Base-by-base conservation (phyloP, 64 coral and sea anemone species). In the Astreopora myriophthalma region DNA sequence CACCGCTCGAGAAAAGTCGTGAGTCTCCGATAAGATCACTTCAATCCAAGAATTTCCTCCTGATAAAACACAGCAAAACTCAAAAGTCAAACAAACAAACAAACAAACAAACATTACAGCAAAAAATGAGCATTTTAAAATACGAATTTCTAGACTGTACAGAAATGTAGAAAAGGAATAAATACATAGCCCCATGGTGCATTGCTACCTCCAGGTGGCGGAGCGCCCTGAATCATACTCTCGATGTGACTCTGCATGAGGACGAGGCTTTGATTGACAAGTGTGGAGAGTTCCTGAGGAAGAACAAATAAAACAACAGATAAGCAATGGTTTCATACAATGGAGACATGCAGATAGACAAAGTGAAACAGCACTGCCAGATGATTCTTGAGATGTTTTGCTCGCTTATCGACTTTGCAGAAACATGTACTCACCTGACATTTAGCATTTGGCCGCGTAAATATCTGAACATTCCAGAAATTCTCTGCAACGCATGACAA, bases 1-100 rank as follows among this genome's bases (percentile, higher is more conserved):
- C 3, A 91, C 87, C 8, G 94, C 90, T 75, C 91, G 76, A 46
- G 90, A 99, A 72, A 99, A 74, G 19, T 96, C 97, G 52, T 93
- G 91, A 2, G 38, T 79, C 25, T 94, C 91, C 17, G 73, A 55
- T 14, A 91, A 34, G n/a, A 97, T 87, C 1, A 94, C 64, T 12
- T 94, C 91, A 37, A 37, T 67, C 95, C 95, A 97, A 3, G 80
- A 68, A 29, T 93, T 90, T 0, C 69, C 87, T 97, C 69, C 16
- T 48, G 62, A 36, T 48, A 29, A 68, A 87, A 39, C n/a, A 76
- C 34, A 31, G 20, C 6, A 34, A 28, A 7, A 40, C 28, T 71
- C 32, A 17, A 12, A 32, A 71, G 32, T 19, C 36, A 76, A 76
- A 76, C 20, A 20, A 76, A 14, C 12, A 0, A 23, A 42, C 2